Conservation (phyloP, 2,888 invertebrate species). For the Blomia tropicalis region DNA sequence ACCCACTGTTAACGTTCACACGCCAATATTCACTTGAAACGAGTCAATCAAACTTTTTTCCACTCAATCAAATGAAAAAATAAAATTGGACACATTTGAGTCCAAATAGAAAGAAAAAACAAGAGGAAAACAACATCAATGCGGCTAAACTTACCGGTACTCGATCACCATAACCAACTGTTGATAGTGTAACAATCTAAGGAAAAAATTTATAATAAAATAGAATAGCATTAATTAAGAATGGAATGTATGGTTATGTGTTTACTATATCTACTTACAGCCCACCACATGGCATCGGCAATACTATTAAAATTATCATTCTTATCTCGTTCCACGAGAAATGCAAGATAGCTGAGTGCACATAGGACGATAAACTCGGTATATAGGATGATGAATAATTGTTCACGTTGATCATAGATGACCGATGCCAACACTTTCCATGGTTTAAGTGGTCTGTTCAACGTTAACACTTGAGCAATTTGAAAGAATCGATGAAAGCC, state of each 20-base stretch:
- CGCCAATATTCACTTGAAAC: no score
- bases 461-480: conserved; percentile 17
- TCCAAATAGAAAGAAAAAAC: no score
- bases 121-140: no score
- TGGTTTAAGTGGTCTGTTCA: conserved; percentile 16
- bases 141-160: conserved; percentile 24
- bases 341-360: conserved; percentile 15
- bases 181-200: conserved; percentile 21
- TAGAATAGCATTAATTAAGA: neutral
- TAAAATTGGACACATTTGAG: no score
- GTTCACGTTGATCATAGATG: conserved; percentile 17
- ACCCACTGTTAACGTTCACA: no score
- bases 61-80: no score
- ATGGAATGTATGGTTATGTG: neutral
- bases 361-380: conserved; percentile 22
- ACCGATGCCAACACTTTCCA: neutral
- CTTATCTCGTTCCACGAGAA: conserved; percentile 20
- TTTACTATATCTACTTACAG: neutral
- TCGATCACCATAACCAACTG: conserved; percentile 23
- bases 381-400: conserved; percentile 18
- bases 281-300: conserved; percentile 22
- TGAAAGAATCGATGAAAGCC: conserved; percentile 22
- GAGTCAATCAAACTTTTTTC: no score
- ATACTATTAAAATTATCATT: conserved; percentile 20
- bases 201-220: neutral